Base-by-base conservation (phyloP, 2,888 invertebrate species). In the Gasteruption jaculator region DNA sequence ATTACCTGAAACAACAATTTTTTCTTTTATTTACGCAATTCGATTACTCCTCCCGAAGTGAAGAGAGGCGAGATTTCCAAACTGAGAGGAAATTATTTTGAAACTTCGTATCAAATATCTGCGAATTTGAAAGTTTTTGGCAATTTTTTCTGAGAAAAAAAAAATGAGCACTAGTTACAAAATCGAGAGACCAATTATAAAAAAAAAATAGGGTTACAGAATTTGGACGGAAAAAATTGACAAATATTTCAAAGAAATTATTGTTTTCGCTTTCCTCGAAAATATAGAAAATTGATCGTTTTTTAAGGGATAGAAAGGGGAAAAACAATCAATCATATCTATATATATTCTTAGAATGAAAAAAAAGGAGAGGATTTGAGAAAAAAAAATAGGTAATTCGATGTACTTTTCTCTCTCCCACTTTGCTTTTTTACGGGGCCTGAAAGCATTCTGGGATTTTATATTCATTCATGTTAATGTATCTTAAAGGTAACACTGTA, bases 371-470 rank as follows among this genome's bases (percentile, higher is more conserved):
- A 35, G 34, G 7, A 33, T 34, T 45, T 3, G 37, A 44, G 49
- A 43, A 46, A 45, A 33, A 31, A 41, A 45, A 39, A 54, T 57
- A 58, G 61, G 57, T 64, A 64, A 66, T 63, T 61, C 46, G 63
- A 66, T 61, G 60, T 62, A 58, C 50, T 53, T 54, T 41, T 50
- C 57, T 55, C 46, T 33, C 48, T 58, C 64, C 63, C 61, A 65
- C 55, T 54, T 58, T 65, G 63, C 63, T 65, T 64, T 65, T 57
- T 44, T 43, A 49, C 42, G 58, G 63, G 60, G 61, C 59, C 57
- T 63, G 54, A 54, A 64, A 65, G 66, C 65, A 64, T 49, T 56
- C 52, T 63, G 64, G 65, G 64, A 60, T 61, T 54, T 57, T 57
- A 63, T n/a, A n/a, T n/a, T n/a, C n/a, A n/a, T 58, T 57, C 55